A percentile compares a stretch with the other conserved stretches of the same genome.
phyloP scores from a whole-genome alignment of 2,888 invertebrate genomes.

The Scaptomyza caliginosa region DNA sequence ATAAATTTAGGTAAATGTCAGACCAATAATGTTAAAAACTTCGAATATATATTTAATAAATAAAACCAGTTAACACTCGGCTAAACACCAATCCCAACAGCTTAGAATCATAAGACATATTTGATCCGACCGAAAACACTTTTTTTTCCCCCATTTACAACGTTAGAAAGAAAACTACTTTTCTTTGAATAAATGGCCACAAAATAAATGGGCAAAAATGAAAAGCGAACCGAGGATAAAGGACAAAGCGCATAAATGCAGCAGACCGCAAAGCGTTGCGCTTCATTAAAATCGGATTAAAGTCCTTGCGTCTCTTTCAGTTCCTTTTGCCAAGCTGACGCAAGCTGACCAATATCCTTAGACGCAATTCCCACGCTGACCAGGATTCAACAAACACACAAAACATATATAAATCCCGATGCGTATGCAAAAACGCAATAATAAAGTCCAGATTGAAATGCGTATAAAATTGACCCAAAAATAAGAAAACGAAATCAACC shows the following conservation, averaged over 20 bases:
- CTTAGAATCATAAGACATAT: neutral
- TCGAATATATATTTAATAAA: neutral
- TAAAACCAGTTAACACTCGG: no score
- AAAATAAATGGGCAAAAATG: conserved; percentile 35
- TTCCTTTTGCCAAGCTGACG: conserved; percentile 41
- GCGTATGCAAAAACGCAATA: conserved; percentile 66
- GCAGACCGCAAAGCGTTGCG: conserved; percentile 82
- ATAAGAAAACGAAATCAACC: conserved; percentile 52
- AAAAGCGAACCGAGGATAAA: conserved; percentile 12
- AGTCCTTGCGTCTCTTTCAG: conserved; percentile 32
- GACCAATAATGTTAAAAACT: no score
- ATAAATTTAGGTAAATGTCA: no score
- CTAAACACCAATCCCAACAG: neutral
- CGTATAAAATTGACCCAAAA: conserved; percentile 62
- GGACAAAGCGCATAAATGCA: conserved; percentile 39
- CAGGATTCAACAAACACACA: conserved; percentile 30
- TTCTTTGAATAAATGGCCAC: conserved; percentile 9
- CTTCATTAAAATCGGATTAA: conserved; percentile 84
- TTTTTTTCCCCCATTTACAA: neutral
- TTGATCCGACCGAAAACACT: neutral
- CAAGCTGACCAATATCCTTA: conserved; percentile 57
- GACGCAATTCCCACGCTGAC: conserved; percentile 79
- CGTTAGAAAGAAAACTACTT: conserved; percentile 8
- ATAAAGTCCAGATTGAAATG: conserved; percentile 54
- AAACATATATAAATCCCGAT: conserved; percentile 40